phyloP scores from a whole-genome alignment of 1,140 invertebrate genomes.

The Aradophagus sp. region DNA sequence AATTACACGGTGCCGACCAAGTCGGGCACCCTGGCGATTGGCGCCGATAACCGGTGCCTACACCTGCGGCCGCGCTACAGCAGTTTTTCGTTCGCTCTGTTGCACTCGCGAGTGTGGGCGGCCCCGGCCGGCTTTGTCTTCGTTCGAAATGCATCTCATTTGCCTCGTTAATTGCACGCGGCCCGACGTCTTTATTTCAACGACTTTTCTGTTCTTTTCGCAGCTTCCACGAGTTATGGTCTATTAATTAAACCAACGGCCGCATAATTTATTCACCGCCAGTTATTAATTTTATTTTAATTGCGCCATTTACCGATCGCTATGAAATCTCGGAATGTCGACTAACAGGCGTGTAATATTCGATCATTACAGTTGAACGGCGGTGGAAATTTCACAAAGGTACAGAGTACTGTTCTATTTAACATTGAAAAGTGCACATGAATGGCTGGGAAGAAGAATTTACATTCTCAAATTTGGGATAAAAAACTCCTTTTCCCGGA shows the following conservation, averaged over 20 bases:
- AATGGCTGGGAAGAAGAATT: no score
- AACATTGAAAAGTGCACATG: no score
- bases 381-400: no score
- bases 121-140: conserved; percentile 35
- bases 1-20: conserved; percentile 44
- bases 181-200: conserved; percentile 40
- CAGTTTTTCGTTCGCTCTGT: conserved; percentile 52
- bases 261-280: conserved; percentile 3
- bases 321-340: no score
- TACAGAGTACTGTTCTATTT: no score
- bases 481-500: no score
- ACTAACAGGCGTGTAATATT: no score
- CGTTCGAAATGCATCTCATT: conserved; percentile 56
- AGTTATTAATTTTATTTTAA: no score
- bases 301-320: no score
- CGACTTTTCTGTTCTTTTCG: conserved; percentile 30
- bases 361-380: no score
- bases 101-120: conserved; percentile 53
- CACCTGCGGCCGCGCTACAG: conserved; percentile 59
- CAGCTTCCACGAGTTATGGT: conserved; percentile 24
- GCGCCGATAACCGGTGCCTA: conserved; percentile 46
- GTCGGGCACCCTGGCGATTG: conserved; percentile 43
- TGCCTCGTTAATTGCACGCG: conserved; percentile 63
- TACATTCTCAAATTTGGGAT: no score
- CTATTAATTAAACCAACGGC: conserved; percentile 19